These are phyloP conservation scores for Meriones unguiculatus DNA, from an alignment of 2,113 vertebrate genomes.

Conservation along the genomic window DNA sequence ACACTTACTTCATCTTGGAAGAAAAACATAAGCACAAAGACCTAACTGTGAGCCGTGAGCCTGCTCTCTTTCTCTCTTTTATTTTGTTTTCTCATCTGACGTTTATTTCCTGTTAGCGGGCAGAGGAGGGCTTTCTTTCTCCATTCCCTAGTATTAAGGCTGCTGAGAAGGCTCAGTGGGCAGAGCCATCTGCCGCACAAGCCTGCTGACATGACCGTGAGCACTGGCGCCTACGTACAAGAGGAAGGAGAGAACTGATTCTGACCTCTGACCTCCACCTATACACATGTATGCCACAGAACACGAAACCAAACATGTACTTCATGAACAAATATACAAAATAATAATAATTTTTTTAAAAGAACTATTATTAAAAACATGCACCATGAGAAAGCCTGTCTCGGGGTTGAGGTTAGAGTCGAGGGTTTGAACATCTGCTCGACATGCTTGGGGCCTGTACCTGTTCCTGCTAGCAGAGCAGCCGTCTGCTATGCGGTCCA, in stretches of 20 bases:
- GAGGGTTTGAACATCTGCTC: not conserved
- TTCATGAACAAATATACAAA: not conserved
- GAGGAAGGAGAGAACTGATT: not conserved
- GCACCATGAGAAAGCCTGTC: not conserved
- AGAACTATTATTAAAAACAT: conserved; percentile 24
- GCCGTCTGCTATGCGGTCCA: not conserved
- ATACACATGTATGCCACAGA: not conserved
- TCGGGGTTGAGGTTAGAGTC: not conserved
- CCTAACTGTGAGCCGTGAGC: not conserved
- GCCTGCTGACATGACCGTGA: not conserved
- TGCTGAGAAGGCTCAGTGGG: not conserved
- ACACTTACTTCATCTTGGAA: not conserved
- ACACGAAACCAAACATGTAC: not conserved
- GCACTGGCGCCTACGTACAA: not conserved
- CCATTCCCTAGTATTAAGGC: not conserved
- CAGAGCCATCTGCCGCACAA: not conserved
- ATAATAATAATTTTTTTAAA: not conserved
- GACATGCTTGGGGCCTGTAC: too few species aligned
- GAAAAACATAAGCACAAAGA: not conserved
- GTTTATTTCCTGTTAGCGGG: not conserved
- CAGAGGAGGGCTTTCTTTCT: not conserved
- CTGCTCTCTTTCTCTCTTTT: not conserved
- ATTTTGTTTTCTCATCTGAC: not conserved
- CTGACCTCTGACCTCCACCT: not conserved
- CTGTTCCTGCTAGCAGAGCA: not conserved